phyloP scores from a whole-genome alignment of 2,113 vertebrate genomes.

The Myxocyprinus asiaticus region DNA sequence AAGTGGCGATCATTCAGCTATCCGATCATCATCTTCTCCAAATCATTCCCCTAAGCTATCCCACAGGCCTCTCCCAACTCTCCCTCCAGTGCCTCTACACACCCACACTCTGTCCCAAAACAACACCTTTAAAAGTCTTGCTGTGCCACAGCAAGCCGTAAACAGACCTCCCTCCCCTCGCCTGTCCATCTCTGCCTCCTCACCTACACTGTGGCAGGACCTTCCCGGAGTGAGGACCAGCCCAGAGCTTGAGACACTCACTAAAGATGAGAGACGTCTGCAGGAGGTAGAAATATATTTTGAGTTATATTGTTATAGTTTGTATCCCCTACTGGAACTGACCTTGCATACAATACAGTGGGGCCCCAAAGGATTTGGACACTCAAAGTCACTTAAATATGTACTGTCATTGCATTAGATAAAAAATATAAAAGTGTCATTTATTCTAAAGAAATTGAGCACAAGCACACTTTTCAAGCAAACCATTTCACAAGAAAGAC shows the following conservation, averaged over 20 bases:
- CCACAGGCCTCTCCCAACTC: conserved; percentile 78
- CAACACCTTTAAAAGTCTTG: conserved; percentile 61
- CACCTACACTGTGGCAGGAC: conserved; percentile 87
- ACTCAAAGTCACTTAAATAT: too few species aligned
- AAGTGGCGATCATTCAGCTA: conserved; percentile 44
- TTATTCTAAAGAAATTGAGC: too few species aligned
- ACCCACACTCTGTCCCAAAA: conserved; percentile 64
- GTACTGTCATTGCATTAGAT: too few species aligned
- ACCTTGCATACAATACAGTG: too few species aligned
- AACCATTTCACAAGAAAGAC: too few species aligned
- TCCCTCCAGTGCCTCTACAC: conserved; percentile 56
- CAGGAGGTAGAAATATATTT: conserved; percentile 82
- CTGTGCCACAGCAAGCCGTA: conserved; percentile 69
- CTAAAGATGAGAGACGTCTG: conserved; percentile 83
- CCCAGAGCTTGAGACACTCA: conserved; percentile 77
- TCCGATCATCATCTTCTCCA: conserved; percentile 70
- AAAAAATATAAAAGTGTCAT: too few species aligned
- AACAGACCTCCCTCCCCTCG: conserved; percentile 71
- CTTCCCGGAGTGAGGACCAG: conserved; percentile 85
- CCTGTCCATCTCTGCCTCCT: conserved; percentile 79
- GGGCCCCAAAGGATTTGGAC: too few species aligned
- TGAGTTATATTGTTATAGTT: too few species aligned
- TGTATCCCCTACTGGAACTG: too few species aligned
- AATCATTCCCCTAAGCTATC: conserved; percentile 76
- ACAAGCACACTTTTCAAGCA: too few species aligned